Evolutionary conservation across 2,113 vertebrate species (phyloP).

Genomic region (Nycticorax nycticorax): DNA sequence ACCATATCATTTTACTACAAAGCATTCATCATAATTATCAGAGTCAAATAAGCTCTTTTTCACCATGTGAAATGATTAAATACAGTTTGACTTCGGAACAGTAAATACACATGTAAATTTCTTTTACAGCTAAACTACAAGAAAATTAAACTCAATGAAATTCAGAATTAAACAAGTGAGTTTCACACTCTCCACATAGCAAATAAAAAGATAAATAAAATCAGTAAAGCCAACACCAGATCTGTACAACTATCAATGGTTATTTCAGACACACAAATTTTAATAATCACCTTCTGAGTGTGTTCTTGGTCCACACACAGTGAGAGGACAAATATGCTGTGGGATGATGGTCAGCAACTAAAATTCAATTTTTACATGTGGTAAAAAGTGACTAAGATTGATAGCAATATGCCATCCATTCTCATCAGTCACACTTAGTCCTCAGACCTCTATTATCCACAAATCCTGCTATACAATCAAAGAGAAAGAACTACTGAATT

Average conservation of each 20-base stretch:
- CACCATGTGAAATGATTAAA: not conserved
- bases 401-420: constrained; percentile 16
- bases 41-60: not conserved
- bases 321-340: not conserved
- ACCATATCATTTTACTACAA: not conserved
- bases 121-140: not conserved
- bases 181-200: not conserved
- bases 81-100: not conserved
- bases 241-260: not conserved
- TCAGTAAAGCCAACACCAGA: not conserved
- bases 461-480: constrained; percentile 32
- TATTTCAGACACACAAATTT: not conserved
- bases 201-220: not conserved
- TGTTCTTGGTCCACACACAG: not conserved
- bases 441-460: constrained; percentile 38
- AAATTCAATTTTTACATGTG: constrained; percentile 5
- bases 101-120: not conserved
- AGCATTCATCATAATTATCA: not conserved
- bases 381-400: constrained; percentile 12
- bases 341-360: constrained; percentile 2
- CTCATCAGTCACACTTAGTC: constrained; percentile 40
- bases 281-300: not conserved
- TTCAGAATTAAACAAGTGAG: not conserved
- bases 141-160: not conserved
- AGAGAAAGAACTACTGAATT: constrained; percentile 56